Conservation (phyloP, 2,797 vertebrate genomes). For the Megalops cyprinoides region DNA sequence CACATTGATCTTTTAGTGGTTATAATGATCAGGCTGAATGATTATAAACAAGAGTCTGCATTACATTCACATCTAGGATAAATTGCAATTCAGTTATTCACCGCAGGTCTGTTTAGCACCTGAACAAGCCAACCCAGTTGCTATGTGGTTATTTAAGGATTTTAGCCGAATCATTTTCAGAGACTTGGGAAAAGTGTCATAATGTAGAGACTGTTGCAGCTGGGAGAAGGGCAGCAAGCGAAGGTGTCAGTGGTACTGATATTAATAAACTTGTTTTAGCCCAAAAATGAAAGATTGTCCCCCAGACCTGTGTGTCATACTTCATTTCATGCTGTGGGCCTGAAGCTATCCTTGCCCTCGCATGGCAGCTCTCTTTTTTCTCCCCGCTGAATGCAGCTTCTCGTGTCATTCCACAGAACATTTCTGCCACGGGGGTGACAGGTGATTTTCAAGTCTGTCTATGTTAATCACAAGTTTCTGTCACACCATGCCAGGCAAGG, state of each 20-base stretch:
- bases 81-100: background rate
- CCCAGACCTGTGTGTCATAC: background rate
- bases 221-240: background rate
- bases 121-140: background rate
- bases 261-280: background rate
- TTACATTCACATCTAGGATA: background rate
- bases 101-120: too few species aligned
- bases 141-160: background rate
- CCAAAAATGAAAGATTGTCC: background rate
- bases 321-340: background rate
- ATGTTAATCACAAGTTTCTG: slow-evolving; percentile 3
- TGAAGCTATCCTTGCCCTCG: background rate
- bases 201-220: background rate
- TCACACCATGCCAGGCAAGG: background rate
- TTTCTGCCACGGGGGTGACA: background rate
- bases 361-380: background rate
- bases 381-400: background rate
- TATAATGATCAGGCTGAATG: background rate
- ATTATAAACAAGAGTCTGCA: background rate
- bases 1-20: background rate
- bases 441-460: background rate
- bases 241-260: background rate
- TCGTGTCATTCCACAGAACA: background rate
- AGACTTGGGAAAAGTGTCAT: background rate
- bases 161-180: background rate